phyloP scores from a whole-genome alignment of 2,888 invertebrate genomes.

The Fissipunctia ypsillon region DNA sequence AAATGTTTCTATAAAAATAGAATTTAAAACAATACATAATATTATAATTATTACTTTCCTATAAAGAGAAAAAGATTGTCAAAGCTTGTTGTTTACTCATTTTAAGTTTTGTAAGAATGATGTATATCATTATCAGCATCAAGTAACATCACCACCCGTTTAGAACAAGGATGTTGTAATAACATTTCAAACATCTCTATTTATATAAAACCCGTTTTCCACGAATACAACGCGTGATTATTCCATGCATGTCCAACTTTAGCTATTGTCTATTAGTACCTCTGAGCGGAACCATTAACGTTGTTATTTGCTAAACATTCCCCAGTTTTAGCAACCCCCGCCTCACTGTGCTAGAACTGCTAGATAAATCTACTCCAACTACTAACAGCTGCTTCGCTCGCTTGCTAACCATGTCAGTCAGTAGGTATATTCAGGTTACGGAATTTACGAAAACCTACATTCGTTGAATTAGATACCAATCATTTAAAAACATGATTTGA shows the following conservation, averaged over 20 bases:
- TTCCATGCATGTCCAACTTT: constrained; percentile 20
- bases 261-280: constrained; percentile 22
- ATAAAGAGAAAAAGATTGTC: not conserved
- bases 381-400: constrained; percentile 14
- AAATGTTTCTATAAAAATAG: not conserved
- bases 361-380: constrained; percentile 45
- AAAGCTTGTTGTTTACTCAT: not conserved
- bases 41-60: not conserved
- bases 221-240: constrained; percentile 6
- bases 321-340: constrained; percentile 13
- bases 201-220: not conserved
- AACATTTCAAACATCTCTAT: not conserved
- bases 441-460: not conserved
- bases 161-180: not conserved
- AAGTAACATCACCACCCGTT: not conserved
- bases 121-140: too few species aligned
- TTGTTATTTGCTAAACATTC: constrained; percentile 49
- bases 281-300: constrained; percentile 28
- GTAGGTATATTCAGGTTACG: constrained; percentile 16
- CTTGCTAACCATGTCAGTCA: constrained; percentile 19
- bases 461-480: not conserved
- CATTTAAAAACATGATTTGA: not conserved
- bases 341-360: constrained; percentile 23
- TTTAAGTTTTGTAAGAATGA: not conserved
- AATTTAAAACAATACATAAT: not conserved